These are phyloP conservation scores for Coranthus polyacanthus DNA, from an alignment of 2,797 vertebrate species.

Conservation along the genomic window DNA sequence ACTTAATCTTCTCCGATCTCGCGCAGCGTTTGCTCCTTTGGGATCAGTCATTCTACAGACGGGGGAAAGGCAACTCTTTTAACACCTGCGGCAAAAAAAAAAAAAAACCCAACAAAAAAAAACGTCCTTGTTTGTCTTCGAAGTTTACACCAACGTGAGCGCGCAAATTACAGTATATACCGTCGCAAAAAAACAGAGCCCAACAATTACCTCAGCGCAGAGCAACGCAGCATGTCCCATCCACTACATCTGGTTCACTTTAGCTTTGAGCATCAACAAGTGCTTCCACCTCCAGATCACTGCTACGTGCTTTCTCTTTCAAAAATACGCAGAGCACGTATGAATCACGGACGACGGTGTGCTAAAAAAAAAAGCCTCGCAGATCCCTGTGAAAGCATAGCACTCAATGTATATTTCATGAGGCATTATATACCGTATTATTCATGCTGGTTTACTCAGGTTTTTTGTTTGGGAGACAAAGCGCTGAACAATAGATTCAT, in stretches of 20 bases:
- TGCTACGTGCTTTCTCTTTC: conserved; percentile 25
- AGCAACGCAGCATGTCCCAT: conserved; percentile 77
- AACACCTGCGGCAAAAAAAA: conserved; percentile 44
- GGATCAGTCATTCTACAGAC: conserved; percentile 8
- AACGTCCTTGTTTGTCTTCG: conserved; percentile 54
- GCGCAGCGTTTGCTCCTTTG: background rate
- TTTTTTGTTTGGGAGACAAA: conserved; percentile 67
- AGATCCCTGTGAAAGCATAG: conserved; percentile 48
- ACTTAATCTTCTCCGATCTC: background rate
- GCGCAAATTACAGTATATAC: conserved; percentile 58
- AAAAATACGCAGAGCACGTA: conserved; percentile 32
- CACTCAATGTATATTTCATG: conserved; percentile 78
- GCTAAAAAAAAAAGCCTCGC: conserved; percentile 57
- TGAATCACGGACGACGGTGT: conserved; percentile 58
- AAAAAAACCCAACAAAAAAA: no score
- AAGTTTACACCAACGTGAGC: conserved; percentile 42
- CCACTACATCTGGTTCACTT: conserved; percentile 87
- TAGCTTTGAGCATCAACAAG: conserved; percentile 81
- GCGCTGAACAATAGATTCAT: conserved; percentile 66
- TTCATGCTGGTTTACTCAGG: conserved; percentile 64
- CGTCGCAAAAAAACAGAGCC: conserved; percentile 59
- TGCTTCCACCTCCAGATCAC: conserved; percentile 69
- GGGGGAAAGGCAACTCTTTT: conserved; percentile 26
- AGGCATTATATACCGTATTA: conserved; percentile 74
- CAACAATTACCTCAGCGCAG: conserved; percentile 78